Evolutionary conservation across 2,888 invertebrate genomes (phyloP), one percentile per base, ranked within the genome.

Genomic region (Epirrita christyi): DNA sequence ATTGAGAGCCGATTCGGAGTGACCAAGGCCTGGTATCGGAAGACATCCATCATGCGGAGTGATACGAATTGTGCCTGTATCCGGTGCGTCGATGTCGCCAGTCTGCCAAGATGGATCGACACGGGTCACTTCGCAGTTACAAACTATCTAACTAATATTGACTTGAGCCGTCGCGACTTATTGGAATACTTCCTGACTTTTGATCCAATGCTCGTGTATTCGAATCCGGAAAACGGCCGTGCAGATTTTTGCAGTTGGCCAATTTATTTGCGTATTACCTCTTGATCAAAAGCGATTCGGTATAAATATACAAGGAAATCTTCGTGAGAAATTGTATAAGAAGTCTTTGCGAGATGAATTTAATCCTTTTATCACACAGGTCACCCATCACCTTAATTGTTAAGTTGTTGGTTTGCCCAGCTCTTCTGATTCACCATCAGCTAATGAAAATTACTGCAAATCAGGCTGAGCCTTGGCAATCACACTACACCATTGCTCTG

Each of bases 381-480:
- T 8, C n/a, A n/a, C n/a, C n/a, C n/a, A n/a, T n/a, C n/a, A n/a
- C n/a, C n/a, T n/a, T n/a, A n/a, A n/a, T n/a, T n/a, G n/a, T n/a
- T n/a, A n/a, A n/a, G n/a, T n/a, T n/a, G n/a, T n/a, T n/a, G n/a
- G n/a, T n/a, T n/a, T n/a, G n/a, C 1, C 8, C 9, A 7, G 1
- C 38, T 9, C 44, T 32, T 43, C 51, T 37, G 21, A 53, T 28
- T 41, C 13, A 51, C 49, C 40, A 40, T 36, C 29, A 36, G 60
- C 60, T 71, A 73, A 71, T 66, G 61, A 55, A 64, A 66, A 66
- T 68, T 55, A 47, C 61, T 43, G 46, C 58, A 63, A 69, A 70
- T 71, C 66, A 68, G 32, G 57, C 59, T 59, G 52, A 68, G 51
- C 59, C 43, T 55, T 52, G 52, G 27, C 49, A 57, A 49, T 63